Conservation (phyloP, 2,797 vertebrate species). For the Spinus olivaceus region DNA sequence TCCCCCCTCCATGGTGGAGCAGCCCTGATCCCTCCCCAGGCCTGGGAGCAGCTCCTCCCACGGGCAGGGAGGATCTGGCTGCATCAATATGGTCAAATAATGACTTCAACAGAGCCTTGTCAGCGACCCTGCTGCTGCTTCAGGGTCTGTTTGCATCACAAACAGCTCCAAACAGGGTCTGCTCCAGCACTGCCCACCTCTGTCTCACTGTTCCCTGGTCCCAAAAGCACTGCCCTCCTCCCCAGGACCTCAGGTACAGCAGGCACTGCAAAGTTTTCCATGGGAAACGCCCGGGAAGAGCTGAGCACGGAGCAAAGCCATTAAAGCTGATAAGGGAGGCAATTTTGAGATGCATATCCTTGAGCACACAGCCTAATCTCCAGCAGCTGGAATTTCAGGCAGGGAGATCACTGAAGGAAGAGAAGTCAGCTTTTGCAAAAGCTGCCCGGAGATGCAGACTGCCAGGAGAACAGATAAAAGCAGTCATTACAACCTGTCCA, state of each 20-base stretch:
- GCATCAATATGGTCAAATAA: neutral
- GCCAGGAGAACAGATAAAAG: slow-evolving; percentile 3
- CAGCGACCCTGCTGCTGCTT: fast-evolving
- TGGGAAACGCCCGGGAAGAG: neutral
- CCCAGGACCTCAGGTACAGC: neutral
- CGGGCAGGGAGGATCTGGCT: neutral
- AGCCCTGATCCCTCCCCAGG: neutral
- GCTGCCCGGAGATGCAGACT: neutral
- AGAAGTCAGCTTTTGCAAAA: neutral
- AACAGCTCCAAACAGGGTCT: neutral
- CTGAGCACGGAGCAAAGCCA: neutral
- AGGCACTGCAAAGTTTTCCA: neutral
- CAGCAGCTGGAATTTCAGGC: neutral
- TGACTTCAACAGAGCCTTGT: neutral
- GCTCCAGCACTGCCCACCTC: neutral
- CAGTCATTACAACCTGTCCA: neutral
- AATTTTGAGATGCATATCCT: neutral
- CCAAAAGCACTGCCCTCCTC: neutral
- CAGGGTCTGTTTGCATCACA: neutral
- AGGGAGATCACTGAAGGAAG: neutral
- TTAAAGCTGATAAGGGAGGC: neutral
- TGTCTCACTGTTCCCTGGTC: neutral
- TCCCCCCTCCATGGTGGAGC: fast-evolving
- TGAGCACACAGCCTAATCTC: neutral
- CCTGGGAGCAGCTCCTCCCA: neutral